These are phyloP conservation scores for Cassiopea andromeda DNA, from an alignment of 30 jellyfish, hydroid and myxozoan species.

Conservation along the genomic window DNA sequence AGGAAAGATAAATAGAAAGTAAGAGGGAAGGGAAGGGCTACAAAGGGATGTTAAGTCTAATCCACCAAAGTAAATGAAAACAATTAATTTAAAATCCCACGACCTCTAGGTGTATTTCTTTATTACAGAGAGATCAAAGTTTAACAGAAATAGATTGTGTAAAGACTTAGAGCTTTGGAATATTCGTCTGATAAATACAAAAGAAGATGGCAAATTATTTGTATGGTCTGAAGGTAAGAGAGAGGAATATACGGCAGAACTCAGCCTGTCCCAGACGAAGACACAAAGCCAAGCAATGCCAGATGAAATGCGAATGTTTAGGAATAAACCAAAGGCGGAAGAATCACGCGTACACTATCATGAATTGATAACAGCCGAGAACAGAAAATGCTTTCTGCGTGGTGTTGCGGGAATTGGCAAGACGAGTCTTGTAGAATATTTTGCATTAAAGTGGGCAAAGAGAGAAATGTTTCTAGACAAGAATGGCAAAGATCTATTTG, in stretches of 20 bases:
- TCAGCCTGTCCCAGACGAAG: neutral
- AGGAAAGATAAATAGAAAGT: too few relatives aligned
- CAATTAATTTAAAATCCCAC: too few relatives aligned
- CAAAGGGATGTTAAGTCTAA: too few relatives aligned
- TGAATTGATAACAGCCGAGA: neutral
- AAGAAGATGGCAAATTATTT: neutral
- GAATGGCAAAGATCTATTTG: neutral
- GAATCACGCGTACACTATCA: neutral
- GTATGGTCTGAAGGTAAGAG: neutral
- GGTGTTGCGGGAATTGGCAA: constrained; percentile 63
- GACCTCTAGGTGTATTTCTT: neutral
- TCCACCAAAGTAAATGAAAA: too few relatives aligned
- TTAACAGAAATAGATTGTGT: neutral
- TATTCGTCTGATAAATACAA: neutral
- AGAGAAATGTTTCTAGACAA: constrained; percentile 18
- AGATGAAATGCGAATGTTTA: constrained; percentile 6
- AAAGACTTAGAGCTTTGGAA: neutral
- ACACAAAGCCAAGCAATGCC: neutral
- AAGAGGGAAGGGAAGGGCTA: too few relatives aligned
- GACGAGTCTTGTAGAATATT: constrained; percentile 15
- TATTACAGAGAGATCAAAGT: neutral
- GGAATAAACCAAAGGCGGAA: neutral
- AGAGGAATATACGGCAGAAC: neutral
- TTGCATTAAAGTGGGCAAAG: constrained; percentile 50
- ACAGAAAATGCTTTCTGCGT: neutral